A percentile compares a stretch with the other conserved stretches of the same genome.
Conservation (phyloP, 1,140 invertebrate species). For the Brachionus sp. region DNA sequence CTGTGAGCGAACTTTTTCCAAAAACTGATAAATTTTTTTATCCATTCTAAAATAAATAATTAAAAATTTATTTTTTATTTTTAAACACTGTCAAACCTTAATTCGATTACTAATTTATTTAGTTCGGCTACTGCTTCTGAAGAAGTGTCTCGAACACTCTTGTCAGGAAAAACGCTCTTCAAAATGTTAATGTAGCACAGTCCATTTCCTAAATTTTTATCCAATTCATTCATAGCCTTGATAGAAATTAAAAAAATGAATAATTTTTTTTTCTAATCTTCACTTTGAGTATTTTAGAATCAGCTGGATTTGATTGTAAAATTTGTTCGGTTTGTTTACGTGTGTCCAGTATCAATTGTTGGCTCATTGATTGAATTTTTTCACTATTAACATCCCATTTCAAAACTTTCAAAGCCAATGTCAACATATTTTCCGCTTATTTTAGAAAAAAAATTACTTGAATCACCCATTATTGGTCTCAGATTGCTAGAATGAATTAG, state of each 20-base stretch:
- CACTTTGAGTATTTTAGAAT: neutral
- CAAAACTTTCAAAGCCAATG: neutral
- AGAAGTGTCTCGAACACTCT: conserved; percentile 61
- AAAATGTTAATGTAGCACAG: conserved; percentile 50
- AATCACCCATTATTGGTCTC: neutral
- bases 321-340: neutral
- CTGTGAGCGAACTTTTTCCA: conserved; percentile 57
- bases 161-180: conserved; percentile 60
- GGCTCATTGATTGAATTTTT: neutral
- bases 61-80: neutral
- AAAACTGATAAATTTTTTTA: conserved; percentile 62
- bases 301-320: neutral
- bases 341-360: neutral
- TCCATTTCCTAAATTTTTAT: conserved; percentile 36
- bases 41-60: conserved; percentile 58
- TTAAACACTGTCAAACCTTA: conserved; percentile 53
- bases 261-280: neutral
- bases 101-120: conserved; percentile 62
- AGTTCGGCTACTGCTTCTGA: conserved; percentile 60
- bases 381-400: conserved; percentile 26
- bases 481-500: neutral
- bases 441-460: neutral
- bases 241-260: neutral
- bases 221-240: conserved; percentile 40
- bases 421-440: too few species aligned